These are phyloP conservation scores for Eriosoma lanigerum DNA, from an alignment of 1,140 invertebrate genomes.

Conservation along the genomic window DNA sequence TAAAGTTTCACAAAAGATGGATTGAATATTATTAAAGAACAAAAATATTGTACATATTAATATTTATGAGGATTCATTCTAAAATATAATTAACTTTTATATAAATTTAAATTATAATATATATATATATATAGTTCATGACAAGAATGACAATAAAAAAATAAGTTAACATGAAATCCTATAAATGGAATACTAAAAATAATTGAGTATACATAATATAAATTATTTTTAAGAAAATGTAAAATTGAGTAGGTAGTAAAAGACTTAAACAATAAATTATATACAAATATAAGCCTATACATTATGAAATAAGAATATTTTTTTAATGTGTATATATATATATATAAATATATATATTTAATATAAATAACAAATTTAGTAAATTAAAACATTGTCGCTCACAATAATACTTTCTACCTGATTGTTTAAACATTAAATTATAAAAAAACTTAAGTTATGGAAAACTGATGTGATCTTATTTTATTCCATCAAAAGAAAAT, in stretches of 20 bases:
- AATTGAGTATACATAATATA: slow-evolving; percentile 17
- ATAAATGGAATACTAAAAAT: background rate
- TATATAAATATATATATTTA: too few species aligned
- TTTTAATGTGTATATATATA: background rate
- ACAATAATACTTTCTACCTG: background rate
- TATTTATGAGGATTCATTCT: slow-evolving; percentile 4
- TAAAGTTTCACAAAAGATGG: background rate
- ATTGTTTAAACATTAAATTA: background rate
- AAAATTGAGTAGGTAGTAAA: slow-evolving; percentile 7
- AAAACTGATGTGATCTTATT: slow-evolving; percentile 4
- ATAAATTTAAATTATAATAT: background rate
- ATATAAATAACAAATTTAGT: slow-evolving; percentile 23
- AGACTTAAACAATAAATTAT: slow-evolving; percentile 9
- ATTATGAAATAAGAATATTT: slow-evolving; percentile 22
- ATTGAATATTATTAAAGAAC: background rate
- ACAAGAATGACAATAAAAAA: slow-evolving; percentile 11
- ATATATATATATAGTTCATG: too few species aligned
- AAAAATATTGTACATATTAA: background rate
- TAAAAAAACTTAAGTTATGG: background rate
- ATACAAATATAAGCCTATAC: background rate
- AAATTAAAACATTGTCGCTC: background rate
- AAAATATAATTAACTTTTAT: slow-evolving; percentile 17
- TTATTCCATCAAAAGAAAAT: background rate
- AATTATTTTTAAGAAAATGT: slow-evolving; percentile 7
- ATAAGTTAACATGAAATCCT: slow-evolving; percentile 4